Conservation (phyloP, 2,888 invertebrate genomes). For the Epirrhoe tristata region DNA sequence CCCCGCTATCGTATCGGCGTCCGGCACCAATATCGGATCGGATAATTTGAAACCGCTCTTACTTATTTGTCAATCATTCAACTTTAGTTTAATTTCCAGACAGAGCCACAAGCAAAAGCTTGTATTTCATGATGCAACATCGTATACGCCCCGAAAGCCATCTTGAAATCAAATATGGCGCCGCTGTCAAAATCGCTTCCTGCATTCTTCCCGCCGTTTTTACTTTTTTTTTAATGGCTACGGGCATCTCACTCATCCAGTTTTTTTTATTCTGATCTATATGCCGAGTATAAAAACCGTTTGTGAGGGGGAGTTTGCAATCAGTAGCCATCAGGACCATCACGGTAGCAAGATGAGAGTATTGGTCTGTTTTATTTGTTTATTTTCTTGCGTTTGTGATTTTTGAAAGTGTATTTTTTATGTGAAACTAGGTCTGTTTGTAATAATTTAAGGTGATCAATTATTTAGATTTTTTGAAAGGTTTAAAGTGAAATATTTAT, state of each 20-base stretch:
- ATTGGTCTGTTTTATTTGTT: slow-evolving; percentile 67
- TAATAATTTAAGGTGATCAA: background rate
- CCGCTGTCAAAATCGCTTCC: slow-evolving; percentile 72
- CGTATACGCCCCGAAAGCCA: slow-evolving; percentile 40
- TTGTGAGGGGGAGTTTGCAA: slow-evolving; percentile 55
- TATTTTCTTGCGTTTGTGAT: background rate
- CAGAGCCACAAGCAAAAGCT: background rate
- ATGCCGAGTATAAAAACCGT: slow-evolving; percentile 72
- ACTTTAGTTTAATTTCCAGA: background rate
- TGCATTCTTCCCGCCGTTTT: slow-evolving; percentile 72
- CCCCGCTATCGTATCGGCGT: too few species aligned
- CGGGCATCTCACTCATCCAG: slow-evolving; percentile 54
- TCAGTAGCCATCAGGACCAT: slow-evolving; percentile 73
- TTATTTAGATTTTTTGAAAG: too few species aligned
- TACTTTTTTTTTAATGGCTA: slow-evolving; percentile 52
- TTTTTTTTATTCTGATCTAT: slow-evolving; percentile 52
- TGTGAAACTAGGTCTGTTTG: background rate
- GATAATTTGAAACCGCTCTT: too few species aligned
- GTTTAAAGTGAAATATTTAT: too few species aligned
- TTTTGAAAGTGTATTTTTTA: slow-evolving; percentile 4
- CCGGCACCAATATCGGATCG: too few species aligned
- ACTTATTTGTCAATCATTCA: background rate
- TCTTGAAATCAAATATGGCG: slow-evolving; percentile 53
- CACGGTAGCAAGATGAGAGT: slow-evolving; percentile 74
- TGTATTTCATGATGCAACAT: slow-evolving; percentile 42